Evolutionary conservation across 1,140 invertebrate genomes (phyloP).

Genomic region (Sitodiplosis mosellana): DNA sequence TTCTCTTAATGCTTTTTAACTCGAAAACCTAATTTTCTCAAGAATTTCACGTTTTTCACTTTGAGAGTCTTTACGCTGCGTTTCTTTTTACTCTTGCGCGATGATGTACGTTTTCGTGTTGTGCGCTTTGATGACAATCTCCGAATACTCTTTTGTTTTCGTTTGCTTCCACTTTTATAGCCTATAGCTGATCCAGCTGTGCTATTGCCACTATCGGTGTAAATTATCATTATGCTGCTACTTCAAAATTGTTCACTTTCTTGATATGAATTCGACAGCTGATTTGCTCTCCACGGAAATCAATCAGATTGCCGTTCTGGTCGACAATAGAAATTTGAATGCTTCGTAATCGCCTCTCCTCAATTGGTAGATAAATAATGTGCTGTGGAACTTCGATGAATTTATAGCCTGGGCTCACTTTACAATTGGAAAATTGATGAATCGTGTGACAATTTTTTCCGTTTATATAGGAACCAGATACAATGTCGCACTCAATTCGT

Average conservation of each 20-base stretch:
- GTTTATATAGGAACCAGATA: conserved; percentile 14
- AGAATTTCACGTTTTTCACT: conserved; percentile 1
- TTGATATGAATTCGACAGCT: conserved; percentile 10
- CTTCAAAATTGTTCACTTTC: background rate
- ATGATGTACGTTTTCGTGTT: background rate
- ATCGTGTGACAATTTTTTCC: conserved; percentile 11
- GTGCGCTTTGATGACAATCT: too few relatives aligned
- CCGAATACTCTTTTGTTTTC: background rate
- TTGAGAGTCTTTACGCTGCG: background rate
- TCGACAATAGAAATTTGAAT: conserved; percentile 10
- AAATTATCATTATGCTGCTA: background rate
- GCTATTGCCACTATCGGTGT: background rate
- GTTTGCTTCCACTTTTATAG: background rate
- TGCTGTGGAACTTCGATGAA: conserved; percentile 13
- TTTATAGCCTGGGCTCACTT: conserved; percentile 13
- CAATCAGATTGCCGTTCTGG: conserved; percentile 11
- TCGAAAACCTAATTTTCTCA: conserved; percentile 8
- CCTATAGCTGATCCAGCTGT: background rate
- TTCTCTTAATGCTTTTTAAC: conserved; percentile 1
- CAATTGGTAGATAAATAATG: conserved; percentile 19
- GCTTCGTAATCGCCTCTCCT: conserved; percentile 7
- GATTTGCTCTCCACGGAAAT: conserved; percentile 12
- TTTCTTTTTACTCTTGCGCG: background rate
- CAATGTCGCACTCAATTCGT: conserved; percentile 11
- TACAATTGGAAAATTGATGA: conserved; percentile 14